Evolutionary conservation across 2,797 vertebrate genomes (phyloP).

Genomic region (Melanotaenia boesemani): DNA sequence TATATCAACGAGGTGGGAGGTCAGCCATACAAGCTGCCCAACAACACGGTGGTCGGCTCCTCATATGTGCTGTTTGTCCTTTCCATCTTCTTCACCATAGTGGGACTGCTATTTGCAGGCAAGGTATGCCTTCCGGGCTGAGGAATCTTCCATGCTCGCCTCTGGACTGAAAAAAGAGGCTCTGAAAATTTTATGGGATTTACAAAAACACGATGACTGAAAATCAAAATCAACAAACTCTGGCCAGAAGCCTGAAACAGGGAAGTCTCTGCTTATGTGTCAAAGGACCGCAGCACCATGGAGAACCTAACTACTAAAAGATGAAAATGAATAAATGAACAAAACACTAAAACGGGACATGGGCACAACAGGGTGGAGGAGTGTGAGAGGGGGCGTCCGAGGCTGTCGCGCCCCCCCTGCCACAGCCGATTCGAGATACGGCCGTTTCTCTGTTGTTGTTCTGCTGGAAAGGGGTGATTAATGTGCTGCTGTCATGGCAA

Average conservation of each 20-base stretch:
- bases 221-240: constrained; percentile 71
- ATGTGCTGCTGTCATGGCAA: constrained; percentile 76
- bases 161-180: constrained; percentile 66
- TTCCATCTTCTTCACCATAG: constrained; percentile 99
- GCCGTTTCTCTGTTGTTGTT: constrained; percentile 65
- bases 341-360: constrained; percentile 54
- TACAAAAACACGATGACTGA: constrained; percentile 66
- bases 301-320: constrained; percentile 60
- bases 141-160: constrained; percentile 66
- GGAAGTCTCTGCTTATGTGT: constrained; percentile 57
- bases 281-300: constrained; percentile 54
- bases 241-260: constrained; percentile 55
- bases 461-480: constrained; percentile 65
- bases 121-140: constrained; percentile 99
- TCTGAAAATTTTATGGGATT: constrained; percentile 65
- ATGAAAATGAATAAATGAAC: constrained; percentile 49
- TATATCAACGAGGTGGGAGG: constrained; percentile 99
- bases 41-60: constrained; percentile 98
- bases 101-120: constrained; percentile 98
- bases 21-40: constrained; percentile 98
- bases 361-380: constrained; percentile 38
- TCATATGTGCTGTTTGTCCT: constrained; percentile 99
- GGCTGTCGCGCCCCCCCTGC: constrained; percentile 54
- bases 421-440: constrained; percentile 66
- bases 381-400: constrained; percentile 41